Evolutionary conservation across 2,888 invertebrate genomes (phyloP), one percentile per base, ranked within the genome.

Genomic region (Neria commutata): DNA sequence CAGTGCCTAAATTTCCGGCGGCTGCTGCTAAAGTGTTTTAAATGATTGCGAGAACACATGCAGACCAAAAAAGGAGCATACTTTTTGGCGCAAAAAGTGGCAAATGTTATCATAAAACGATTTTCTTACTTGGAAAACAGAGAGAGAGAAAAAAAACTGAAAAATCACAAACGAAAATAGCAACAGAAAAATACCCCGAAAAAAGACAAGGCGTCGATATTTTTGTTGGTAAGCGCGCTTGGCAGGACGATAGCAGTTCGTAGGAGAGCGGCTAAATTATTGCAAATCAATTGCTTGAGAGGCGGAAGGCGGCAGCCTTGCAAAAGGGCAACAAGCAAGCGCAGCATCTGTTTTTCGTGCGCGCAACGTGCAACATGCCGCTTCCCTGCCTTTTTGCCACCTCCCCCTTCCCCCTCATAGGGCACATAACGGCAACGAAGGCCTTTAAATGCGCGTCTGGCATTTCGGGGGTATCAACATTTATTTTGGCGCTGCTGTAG

Each of bases 211-310:
- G 54, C 56, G 61, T 57, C 33, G 57, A 33, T 33, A 37, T 17
- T 19, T 45, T 26, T 48, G 59, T 48, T 47, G 53, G 33, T 50
- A 16, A 45, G 23, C 72, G 70, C 62, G 60, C 51, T 29, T 26
- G 16, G 21, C 29, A 19, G 17, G 51, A 24, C 14, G 24, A 29
- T 40, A 51, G 33, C 53, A 58, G 46, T 54, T 50, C 47, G 42
- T 50, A 46, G 48, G 42, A 45, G 37, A 45, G 23, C 29, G 45
- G 33, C 70, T 73, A 75, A 77, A 77, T 78, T 77, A 78, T 78
- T 75, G 71, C 73, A 79, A 79, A 78, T 79, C 79, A 78, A 78
- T 79, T 78, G 75, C 51, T 34, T 52, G 50, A 56, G 45, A 33
- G 29, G 56, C 42, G 45, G 52, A 47, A 54, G 46, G 10, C 11